phyloP scores from a whole-genome alignment of 2,797 vertebrate genomes.

The Melanotaenia pygmaea region DNA sequence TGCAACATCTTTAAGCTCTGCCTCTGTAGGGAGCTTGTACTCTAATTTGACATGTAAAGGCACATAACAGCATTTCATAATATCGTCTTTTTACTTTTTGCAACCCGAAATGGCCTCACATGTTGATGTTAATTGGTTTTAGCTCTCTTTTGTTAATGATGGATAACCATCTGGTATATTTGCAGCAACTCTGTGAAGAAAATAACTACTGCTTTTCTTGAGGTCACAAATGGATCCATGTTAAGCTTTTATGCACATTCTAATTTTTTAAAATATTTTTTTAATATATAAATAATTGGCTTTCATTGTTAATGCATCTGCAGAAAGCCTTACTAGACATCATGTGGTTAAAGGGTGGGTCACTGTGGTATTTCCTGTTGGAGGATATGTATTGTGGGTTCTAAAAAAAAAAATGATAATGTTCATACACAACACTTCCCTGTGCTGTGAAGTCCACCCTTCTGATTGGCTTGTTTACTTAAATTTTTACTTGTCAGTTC shows the following conservation, averaged over 20 bases:
- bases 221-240: background rate
- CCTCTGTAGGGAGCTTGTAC: conserved; percentile 44
- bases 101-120: conserved; percentile 14
- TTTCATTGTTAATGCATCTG: conserved; percentile 37
- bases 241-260: background rate
- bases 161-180: conserved; percentile 7
- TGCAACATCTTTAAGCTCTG: conserved; percentile 57
- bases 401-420: conserved; percentile 54
- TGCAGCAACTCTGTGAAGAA: background rate
- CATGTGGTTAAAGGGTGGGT: conserved; percentile 55
- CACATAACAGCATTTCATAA: conserved; percentile 18
- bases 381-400: conserved; percentile 68
- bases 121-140: conserved; percentile 21
- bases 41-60: conserved; percentile 26
- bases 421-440: conserved; percentile 46
- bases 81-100: conserved; percentile 13
- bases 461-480: conserved; percentile 53
- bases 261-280: background rate
- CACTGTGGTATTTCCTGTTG: conserved; percentile 72
- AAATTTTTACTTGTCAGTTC: conserved; percentile 2
- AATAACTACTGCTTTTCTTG: background rate
- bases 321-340: conserved; percentile 44
- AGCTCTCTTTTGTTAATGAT: conserved; percentile 2
- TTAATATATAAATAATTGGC: conserved; percentile 21
- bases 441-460: conserved; percentile 31